These are phyloP conservation scores for Hydractinia symbiolongicarpus DNA, from an alignment of 30 jellyfish, hydroid and myxozoan genomes.

Conservation along the genomic window DNA sequence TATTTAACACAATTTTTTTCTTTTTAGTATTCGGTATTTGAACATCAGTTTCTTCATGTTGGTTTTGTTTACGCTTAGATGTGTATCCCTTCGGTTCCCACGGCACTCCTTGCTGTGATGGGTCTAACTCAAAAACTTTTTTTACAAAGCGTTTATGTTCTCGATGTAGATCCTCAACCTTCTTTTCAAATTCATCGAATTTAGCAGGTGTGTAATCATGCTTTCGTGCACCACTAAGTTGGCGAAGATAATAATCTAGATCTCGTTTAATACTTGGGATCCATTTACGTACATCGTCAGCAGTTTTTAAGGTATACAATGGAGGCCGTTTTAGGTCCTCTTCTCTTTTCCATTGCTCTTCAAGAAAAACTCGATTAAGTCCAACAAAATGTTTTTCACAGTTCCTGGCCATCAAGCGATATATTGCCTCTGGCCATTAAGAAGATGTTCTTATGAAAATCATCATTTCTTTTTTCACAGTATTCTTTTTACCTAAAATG, in stretches of 20 bases:
- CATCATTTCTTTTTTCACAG: not conserved
- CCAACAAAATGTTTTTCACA: constrained; percentile 91
- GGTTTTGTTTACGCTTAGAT: constrained; percentile 40
- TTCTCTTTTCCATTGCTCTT: constrained; percentile 87
- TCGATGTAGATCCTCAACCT: constrained; percentile 58
- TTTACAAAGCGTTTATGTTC: constrained; percentile 72
- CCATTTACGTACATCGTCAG: constrained; percentile 78
- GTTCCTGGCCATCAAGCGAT: constrained; percentile 65
- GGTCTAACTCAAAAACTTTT: constrained; percentile 63
- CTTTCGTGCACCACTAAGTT: constrained; percentile 82
- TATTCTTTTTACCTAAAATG: not conserved
- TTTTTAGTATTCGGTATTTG: not conserved
- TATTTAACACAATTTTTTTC: constrained; percentile 23
- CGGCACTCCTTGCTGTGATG: constrained; percentile 53
- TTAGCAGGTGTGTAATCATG: constrained; percentile 66
- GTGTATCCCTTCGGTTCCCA: constrained; percentile 76
- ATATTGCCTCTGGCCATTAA: too few species aligned
- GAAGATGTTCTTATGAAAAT: not conserved
- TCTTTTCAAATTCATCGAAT: constrained; percentile 65
- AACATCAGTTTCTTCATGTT: not conserved
- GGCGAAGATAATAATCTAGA: constrained; percentile 67
- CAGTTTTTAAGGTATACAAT: constrained; percentile 51
- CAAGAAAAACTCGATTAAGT: constrained; percentile 69
- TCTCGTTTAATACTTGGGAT: constrained; percentile 83
- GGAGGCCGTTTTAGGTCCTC: constrained; percentile 67